A percentile compares a stretch with the other conserved stretches of the same genome.
Conservation (phyloP, 2,113 vertebrate species). For the Lampris incognitus region DNA sequence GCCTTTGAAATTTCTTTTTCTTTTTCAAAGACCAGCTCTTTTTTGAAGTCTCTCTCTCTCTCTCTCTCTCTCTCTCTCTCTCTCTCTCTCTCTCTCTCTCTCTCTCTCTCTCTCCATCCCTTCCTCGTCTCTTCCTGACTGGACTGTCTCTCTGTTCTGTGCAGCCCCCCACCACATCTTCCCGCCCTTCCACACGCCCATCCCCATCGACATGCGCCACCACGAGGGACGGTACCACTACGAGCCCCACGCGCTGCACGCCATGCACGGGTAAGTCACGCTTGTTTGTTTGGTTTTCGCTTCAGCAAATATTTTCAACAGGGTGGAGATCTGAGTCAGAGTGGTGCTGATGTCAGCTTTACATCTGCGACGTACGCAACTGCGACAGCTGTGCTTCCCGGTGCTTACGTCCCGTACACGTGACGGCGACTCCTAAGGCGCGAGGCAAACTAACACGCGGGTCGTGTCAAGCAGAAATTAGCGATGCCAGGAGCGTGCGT, state of each 20-base stretch:
- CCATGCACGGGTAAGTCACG: constrained; percentile 91
- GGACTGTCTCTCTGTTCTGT: constrained; percentile 24
- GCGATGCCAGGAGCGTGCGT: no score
- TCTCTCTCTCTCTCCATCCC: constrained; percentile 23
- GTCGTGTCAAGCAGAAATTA: constrained; percentile 3
- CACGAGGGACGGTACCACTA: constrained; percentile 97
- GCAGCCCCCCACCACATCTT: constrained; percentile 92
- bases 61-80: constrained; percentile 14
- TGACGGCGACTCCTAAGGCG: not conserved
- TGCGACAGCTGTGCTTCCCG: no score
- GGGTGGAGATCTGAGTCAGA: no score
- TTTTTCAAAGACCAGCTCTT: constrained; percentile 77
- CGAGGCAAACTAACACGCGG: not conserved
- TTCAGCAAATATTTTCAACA: not conserved
- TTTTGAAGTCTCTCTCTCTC: constrained; percentile 70
- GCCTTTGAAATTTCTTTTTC: constrained; percentile 66
- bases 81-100: constrained; percentile 17
- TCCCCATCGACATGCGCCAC: constrained; percentile 94
- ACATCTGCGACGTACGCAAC: no score
- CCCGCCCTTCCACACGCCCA: constrained; percentile 93
- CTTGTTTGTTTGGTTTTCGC: not conserved
- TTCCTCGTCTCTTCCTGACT: constrained; percentile 47
- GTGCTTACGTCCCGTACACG: no score
- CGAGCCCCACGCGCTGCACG: constrained; percentile 90
- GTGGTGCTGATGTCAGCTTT: no score